Evolutionary conservation across 2,888 invertebrate genomes (phyloP), one percentile per base, ranked within the genome.

Genomic region (Drosophila lutescens): DNA sequence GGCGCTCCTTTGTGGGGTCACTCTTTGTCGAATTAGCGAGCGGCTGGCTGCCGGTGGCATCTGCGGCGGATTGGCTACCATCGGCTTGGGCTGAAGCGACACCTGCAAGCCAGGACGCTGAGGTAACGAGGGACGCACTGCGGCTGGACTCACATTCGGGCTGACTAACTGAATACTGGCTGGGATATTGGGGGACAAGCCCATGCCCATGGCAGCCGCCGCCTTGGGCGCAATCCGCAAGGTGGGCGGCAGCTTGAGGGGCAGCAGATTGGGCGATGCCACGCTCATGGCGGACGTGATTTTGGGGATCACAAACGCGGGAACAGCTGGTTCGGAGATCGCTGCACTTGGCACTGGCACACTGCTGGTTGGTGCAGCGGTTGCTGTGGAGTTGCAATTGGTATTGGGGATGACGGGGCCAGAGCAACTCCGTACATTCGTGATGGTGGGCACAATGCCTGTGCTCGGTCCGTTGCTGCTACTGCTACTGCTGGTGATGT

Each of bases 281-380:
- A 47, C 54, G 3, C 34, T 20, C 0, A 55, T 41, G 30, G 30
- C 20, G 13, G 55, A 47, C 2, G 43, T 4, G 4, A 38, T 30
- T 2, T 44, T 65, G 30, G 68, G 56, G 5, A 67, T 67, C n/a
- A 56, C 36, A 30, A 67, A 67, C 1, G 38, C 13, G 12, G 49
- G 17, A 4, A 34, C 7, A 3, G 20, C 7, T 5, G 7, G 5
- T 0, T 62, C 47, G 0, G 23, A 0, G 7, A 1, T 51, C 2
- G 23, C 49, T 34, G 20, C 20, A 20, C 20, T 20, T 20, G 20
- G 20, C 20, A 20, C 20, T 0, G 2, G 20, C 20, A 20, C 20
- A 20, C 20, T 20, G 20, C 20, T 20, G 20, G 20, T 3, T 20
- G 47, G n/a, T 6, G 56, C 43, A 10, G 34, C 12, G 17, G 8